Evolutionary conservation across 2,113 vertebrate species (phyloP).

Genomic region (Syrrhaptes paradoxus): DNA sequence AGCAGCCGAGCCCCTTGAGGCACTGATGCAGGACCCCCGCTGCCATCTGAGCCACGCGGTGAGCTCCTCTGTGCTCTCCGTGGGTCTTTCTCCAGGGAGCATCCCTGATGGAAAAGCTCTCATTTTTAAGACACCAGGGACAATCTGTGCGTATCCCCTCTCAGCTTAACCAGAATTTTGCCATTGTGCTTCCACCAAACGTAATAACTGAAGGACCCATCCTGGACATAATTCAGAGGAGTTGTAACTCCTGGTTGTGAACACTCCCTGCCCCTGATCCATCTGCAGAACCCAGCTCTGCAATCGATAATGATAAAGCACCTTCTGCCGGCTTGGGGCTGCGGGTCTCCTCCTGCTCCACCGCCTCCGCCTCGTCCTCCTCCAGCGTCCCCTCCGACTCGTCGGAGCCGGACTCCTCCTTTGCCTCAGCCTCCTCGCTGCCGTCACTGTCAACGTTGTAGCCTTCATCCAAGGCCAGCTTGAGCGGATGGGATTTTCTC

Average conservation of each 20-base stretch:
- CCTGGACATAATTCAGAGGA: not conserved
- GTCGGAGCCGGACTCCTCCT: constrained; percentile 79
- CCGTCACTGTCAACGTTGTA: constrained; percentile 88
- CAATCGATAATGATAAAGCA: constrained; percentile 57
- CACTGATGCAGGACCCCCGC: fast-evolving
- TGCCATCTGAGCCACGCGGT: fast-evolving
- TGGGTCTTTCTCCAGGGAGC: not conserved
- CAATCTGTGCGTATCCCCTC: not conserved
- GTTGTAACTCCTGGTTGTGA: constrained; percentile 37
- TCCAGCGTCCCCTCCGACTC: constrained; percentile 80
- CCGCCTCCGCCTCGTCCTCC: constrained; percentile 71
- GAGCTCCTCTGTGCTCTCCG: not conserved
- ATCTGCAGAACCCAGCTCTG: not conserved
- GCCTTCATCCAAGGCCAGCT: constrained; percentile 89
- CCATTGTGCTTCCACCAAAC: not conserved
- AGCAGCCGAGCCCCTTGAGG: not conserved
- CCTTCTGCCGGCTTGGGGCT: constrained; percentile 73
- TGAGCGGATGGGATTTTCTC: constrained; percentile 92
- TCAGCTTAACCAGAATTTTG: not conserved
- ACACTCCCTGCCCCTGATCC: constrained; percentile 41
- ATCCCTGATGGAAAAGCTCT: constrained; percentile 1
- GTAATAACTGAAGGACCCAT: not conserved
- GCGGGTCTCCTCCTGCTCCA: constrained; percentile 73
- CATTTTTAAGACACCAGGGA: not conserved
- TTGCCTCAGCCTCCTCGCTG: constrained; percentile 83